Evolutionary conservation across 2,113 vertebrate species (phyloP), one percentile per base, ranked within the genome.

Genomic region (Corydoras sp.): DNA sequence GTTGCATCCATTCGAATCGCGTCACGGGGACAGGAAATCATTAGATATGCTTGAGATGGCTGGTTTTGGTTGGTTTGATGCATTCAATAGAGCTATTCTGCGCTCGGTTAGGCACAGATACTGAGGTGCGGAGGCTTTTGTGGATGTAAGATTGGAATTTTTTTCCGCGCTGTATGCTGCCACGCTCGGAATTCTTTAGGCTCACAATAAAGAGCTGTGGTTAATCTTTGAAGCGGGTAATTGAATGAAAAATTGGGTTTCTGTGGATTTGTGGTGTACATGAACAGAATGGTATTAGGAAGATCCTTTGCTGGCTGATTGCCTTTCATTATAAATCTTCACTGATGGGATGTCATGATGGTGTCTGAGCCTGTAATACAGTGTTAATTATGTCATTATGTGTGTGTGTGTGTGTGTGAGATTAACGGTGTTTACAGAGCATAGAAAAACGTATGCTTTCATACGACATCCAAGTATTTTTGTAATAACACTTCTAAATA

Each of bases 211-310:
- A 58, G 65, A 60, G 49, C 43, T 12, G 29, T 13, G 51, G n/a
- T 43, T 63, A 50, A 68, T 63, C 51, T 56, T 48, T 69, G 32
- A 68, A 62, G 53, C 24, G 18, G 14, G 50, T 31, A 48, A 72
- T 69, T 69, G 51, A 68, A 49, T 62, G 66, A 69, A 73, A 68
- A 13, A 8, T 55, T 49, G 49, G 18, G 32, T 68, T 63, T 75
- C 15, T 55, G 35, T 5, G 9, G 66, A 68, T 59, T 58, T 48
- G 50, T 29, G 15, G 3, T 43, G 35, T 58, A 29, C 66, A 68
- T 58, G 30, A 31, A 58, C 24, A 7, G 15, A 35, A 9, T 43
- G 31, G n/a, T 68, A 18, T 68, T 35, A 50, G 14, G 13, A 51
- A 31, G 51, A 56, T 15, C 64, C n/a, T 29, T 32, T n/a, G 13